Conservation (phyloP, 53 echinoderm and acorn worm genomes). For the Mesocentrotus franciscanus region DNA sequence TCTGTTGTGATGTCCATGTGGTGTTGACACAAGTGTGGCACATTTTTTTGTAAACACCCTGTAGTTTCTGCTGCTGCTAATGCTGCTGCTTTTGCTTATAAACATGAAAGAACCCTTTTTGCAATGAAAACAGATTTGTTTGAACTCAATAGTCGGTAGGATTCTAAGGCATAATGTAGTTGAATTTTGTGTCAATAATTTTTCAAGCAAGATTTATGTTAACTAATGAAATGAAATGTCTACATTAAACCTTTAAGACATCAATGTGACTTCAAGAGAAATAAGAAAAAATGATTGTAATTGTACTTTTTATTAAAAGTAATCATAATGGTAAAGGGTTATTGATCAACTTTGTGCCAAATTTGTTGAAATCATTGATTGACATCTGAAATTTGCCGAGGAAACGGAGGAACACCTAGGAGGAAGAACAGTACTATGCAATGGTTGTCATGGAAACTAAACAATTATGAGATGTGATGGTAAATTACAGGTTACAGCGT, state of each 20-base stretch:
- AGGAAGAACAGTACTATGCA: constrained; percentile 33
- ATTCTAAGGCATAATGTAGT: background rate
- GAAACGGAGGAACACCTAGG: background rate
- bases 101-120: background rate
- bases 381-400: background rate
- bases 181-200: background rate
- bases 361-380: background rate
- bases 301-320: background rate
- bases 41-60: constrained; percentile 13
- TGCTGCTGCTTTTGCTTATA: background rate
- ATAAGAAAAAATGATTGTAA: background rate
- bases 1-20: constrained; percentile 32
- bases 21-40: constrained; percentile 41
- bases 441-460: constrained; percentile 30
- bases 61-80: background rate
- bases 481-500: background rate
- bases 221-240: background rate
- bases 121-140: background rate
- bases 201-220: background rate
- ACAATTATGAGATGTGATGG: background rate
- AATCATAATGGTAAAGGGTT: background rate
- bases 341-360: constrained; percentile 27
- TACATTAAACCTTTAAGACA: background rate
- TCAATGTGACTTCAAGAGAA: background rate
- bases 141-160: background rate